Evolutionary conservation across 2,797 vertebrate species (phyloP), one percentile per base, ranked within the genome.

Genomic region (Falco novaeseelandiae): DNA sequence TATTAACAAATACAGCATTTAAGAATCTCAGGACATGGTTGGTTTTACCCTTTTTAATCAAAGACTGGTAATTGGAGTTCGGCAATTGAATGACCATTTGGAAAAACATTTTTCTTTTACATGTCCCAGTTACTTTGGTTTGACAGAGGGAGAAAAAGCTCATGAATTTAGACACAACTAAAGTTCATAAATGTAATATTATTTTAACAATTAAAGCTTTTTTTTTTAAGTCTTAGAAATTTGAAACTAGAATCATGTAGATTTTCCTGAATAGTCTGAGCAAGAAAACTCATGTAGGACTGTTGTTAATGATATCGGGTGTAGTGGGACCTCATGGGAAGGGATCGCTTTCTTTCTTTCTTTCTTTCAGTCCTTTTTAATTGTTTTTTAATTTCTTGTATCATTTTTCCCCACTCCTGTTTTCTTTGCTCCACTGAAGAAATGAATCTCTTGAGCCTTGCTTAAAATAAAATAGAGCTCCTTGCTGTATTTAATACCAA

Each of bases 331-430:
- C 13, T 1, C 2, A 19, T 58, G 32, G 48, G n/a, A 67, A 62
- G n/a, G 25, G 19, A 40, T 63, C 20, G 6, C 15, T 73, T 67
- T 76, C 5, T 5, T 67, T 8, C 46, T 32, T 71, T 54, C 40
- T 32, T 71, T 54, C 40, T 32, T 71, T 66, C 8, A 10, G 4
- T 85, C 26, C 25, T 46, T 55, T 36, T 36, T 27, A 12, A 5
- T 0, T 72, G 14, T 58, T 84, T 54, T 65, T 12, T 38, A 62
- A 11, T 62, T 46, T 32, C 19, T 52, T 83, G 36, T 7, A 4
- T 23, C 1, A 1, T 44, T 17, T 10, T 15, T 3, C 8, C 5
- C 5, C 2, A 9, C 4, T 6, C 6, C 29, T 16, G 4, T 40
- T 22, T 36, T 87, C 14, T 78, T n/a, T 63, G 18, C 18, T 77